Percentiles rank a stretch among this genome's conserved stretches.
phyloP scores from a whole-genome alignment of 2,113 vertebrate genomes.

The Caranx ignobilis region DNA sequence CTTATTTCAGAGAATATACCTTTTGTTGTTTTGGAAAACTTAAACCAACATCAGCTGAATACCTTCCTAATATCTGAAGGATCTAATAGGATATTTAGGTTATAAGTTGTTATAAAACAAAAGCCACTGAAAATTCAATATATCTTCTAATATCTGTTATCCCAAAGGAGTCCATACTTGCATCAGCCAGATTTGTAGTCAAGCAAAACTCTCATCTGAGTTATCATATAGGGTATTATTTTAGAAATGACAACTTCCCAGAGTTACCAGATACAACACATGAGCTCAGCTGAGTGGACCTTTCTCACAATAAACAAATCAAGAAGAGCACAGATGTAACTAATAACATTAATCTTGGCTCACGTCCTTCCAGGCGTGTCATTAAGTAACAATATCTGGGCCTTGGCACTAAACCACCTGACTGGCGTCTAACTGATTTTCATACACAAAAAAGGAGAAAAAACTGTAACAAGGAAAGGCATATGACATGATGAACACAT shows the following conservation, averaged over 20 bases:
- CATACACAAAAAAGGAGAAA: not conserved
- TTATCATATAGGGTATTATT: not conserved
- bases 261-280: not conserved
- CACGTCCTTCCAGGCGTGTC: constrained; percentile 3
- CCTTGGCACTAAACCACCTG: not conserved
- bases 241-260: not conserved
- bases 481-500: not conserved
- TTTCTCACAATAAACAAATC: not conserved
- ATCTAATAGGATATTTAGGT: not conserved
- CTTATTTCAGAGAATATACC: not conserved
- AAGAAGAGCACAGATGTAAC: not conserved
- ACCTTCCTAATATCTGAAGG: not conserved
- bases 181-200: not conserved
- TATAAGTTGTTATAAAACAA: not conserved
- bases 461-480: not conserved
- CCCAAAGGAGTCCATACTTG: not conserved
- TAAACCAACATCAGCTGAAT: not conserved
- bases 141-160: not conserved
- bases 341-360: constrained; percentile 14
- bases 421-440: not conserved
- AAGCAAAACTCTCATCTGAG: too few species aligned
- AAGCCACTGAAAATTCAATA: not conserved
- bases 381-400: not conserved
- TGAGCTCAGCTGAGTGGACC: not conserved
- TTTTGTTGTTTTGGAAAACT: not conserved